A percentile compares a stretch with the other conserved stretches of the same genome.
Conservation (phyloP, 2,113 vertebrate genomes). For the Tamias sibiricus region DNA sequence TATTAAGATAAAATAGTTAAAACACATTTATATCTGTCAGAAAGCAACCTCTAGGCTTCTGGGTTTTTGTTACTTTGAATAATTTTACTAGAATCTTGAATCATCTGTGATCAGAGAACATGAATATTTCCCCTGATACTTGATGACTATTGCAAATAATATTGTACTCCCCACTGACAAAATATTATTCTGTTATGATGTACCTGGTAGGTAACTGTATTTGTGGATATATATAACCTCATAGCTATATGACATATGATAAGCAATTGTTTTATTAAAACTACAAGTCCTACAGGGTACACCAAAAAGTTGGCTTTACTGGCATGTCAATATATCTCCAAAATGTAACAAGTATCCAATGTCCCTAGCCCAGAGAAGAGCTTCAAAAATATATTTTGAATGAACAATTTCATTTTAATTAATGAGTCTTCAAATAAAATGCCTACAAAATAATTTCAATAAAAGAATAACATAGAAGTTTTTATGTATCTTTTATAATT, state of each 20-base stretch:
- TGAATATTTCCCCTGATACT: slow-evolving; percentile 34
- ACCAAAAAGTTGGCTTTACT: neutral
- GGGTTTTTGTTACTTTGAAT: slow-evolving; percentile 48
- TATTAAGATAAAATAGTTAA: slow-evolving; percentile 29
- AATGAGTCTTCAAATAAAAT: neutral
- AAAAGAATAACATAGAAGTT: neutral
- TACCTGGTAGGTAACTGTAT: slow-evolving; percentile 36
- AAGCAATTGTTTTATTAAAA: slow-evolving; percentile 56
- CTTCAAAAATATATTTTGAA: neutral
- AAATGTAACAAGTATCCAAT: neutral
- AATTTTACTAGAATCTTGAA: slow-evolving; percentile 28
- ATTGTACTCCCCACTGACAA: neutral
- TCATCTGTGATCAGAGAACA: slow-evolving; percentile 30
- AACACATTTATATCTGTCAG: slow-evolving; percentile 28
- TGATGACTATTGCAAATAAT: slow-evolving; percentile 11
- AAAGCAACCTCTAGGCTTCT: neutral
- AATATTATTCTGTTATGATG: slow-evolving; percentile 40
- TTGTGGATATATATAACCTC: neutral
- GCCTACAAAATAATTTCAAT: neutral
- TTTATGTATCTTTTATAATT: neutral
- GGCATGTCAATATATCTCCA: neutral
- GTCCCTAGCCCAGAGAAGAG: neutral
- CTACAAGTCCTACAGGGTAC: neutral
- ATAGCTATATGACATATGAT: neutral
- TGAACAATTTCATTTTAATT: neutral